Conservation (phyloP, 1,140 invertebrate genomes). For the Seison nebaliae region DNA sequence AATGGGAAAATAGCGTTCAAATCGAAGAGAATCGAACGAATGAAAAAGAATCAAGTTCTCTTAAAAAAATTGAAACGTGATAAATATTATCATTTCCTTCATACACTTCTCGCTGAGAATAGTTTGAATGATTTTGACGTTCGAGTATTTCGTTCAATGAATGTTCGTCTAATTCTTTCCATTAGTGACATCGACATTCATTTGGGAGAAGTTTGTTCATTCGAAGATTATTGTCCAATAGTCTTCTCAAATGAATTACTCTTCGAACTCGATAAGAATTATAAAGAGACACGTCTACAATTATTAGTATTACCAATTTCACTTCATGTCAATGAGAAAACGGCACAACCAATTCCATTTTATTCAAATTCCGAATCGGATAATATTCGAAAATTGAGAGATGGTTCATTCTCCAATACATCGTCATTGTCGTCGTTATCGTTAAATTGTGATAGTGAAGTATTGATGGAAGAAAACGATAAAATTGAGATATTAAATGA, state of each 20-base stretch:
- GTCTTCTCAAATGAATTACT: conserved; percentile 62
- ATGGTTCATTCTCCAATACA: background rate
- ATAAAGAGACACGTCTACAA: conserved; percentile 62
- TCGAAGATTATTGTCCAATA: conserved; percentile 44
- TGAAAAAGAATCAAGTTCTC: too few species aligned
- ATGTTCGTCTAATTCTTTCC: too few species aligned
- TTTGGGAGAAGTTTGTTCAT: conserved; percentile 8
- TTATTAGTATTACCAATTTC: conserved; percentile 55
- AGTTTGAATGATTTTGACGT: too few species aligned
- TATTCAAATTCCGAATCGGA: background rate
- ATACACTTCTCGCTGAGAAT: too few species aligned
- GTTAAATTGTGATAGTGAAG: too few species aligned
- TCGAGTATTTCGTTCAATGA: too few species aligned
- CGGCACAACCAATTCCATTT: conserved; percentile 1
- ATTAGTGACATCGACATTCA: conserved; percentile 37
- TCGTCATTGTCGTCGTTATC: background rate
- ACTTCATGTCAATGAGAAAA: conserved; percentile 21
- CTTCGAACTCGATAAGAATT: conserved; percentile 83
- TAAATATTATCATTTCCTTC: too few species aligned
- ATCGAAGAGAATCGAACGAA: too few species aligned
- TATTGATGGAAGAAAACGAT: conserved; percentile 12
- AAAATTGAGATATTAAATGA: conserved; percentile 13
- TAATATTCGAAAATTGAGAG: background rate
- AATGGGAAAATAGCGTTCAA: too few species aligned
- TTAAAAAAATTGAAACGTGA: too few species aligned